Conservation (phyloP, 2,888 invertebrate species). For the Drosophila limbata region DNA sequence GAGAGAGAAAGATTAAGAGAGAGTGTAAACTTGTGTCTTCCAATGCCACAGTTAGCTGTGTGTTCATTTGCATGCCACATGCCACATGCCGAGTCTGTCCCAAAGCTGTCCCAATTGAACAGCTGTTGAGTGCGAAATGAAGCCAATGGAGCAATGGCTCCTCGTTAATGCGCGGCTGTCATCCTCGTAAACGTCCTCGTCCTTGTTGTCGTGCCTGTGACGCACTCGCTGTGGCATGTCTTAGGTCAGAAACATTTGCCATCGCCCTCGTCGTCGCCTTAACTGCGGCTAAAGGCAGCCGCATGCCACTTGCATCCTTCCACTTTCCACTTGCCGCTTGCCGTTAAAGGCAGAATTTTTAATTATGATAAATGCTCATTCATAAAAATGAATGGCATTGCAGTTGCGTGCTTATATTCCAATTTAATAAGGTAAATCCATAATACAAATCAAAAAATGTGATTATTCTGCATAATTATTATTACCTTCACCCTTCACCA, state of each 20-base stretch:
- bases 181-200: conserved; percentile 25
- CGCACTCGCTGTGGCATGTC: conserved; percentile 75
- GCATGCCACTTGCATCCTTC: conserved; percentile 19
- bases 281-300: conserved; percentile 10
- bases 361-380: conserved; percentile 81
- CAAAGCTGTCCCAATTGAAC: conserved; percentile 69
- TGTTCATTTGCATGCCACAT: conserved; percentile 49
- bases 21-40: conserved; percentile 44
- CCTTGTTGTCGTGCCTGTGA: conserved; percentile 46
- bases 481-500: conserved; percentile 20
- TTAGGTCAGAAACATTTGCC: conserved; percentile 75
- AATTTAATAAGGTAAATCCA: conserved; percentile 17
- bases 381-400: conserved; percentile 74
- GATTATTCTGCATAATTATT: conserved; percentile 66
- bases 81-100: conserved; percentile 34
- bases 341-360: conserved; percentile 73
- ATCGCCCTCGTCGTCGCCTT: conserved; percentile 7
- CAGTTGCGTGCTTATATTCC: conserved; percentile 65
- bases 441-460: conserved; percentile 14
- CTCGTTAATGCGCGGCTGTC: conserved; percentile 51
- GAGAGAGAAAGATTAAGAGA: conserved; percentile 8
- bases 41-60: conserved; percentile 69
- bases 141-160: conserved; percentile 59
- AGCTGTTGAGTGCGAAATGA: conserved; percentile 63
- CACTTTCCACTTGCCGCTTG: conserved; percentile 25